Conservation (phyloP, 2,797 vertebrate genomes). For the Atherinosoma microstoma region DNA sequence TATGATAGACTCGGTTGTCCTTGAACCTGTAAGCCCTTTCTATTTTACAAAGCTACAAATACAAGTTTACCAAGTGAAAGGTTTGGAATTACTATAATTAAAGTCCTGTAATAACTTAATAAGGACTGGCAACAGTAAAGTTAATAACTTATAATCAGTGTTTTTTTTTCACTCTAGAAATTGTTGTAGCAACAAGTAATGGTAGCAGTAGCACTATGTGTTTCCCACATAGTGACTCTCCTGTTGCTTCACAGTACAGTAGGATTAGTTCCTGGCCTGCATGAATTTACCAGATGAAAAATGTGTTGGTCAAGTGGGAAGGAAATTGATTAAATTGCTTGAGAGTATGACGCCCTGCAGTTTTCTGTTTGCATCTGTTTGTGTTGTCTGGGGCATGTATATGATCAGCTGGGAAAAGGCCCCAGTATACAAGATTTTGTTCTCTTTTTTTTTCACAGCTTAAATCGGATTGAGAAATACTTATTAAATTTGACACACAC, state of each 20-base stretch:
- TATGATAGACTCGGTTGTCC: not conserved
- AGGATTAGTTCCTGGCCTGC: slow-evolving; percentile 45
- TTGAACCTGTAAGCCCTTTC: not conserved
- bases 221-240: slow-evolving; percentile 40
- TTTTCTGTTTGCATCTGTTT: slow-evolving; percentile 22
- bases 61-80: not conserved
- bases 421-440: slow-evolving; percentile 21
- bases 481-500: slow-evolving; percentile 30
- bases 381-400: slow-evolving; percentile 25
- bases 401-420: slow-evolving; percentile 23
- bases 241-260: slow-evolving; percentile 38
- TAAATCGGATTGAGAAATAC: slow-evolving; percentile 32
- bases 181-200: slow-evolving; percentile 23
- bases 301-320: slow-evolving; percentile 45
- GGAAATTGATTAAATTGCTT: slow-evolving; percentile 25
- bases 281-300: slow-evolving; percentile 50
- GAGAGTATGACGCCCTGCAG: slow-evolving; percentile 8
- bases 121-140: not conserved
- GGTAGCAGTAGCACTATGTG: slow-evolving; percentile 31
- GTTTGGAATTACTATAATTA: not conserved
- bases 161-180: not conserved
- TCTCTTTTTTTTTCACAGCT: slow-evolving; percentile 40
- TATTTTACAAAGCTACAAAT: not conserved
- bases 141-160: not conserved
- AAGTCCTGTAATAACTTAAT: not conserved